phyloP scores from a whole-genome alignment of 35 echinoderm and acorn worm species.

The Apostichopus californicus region DNA sequence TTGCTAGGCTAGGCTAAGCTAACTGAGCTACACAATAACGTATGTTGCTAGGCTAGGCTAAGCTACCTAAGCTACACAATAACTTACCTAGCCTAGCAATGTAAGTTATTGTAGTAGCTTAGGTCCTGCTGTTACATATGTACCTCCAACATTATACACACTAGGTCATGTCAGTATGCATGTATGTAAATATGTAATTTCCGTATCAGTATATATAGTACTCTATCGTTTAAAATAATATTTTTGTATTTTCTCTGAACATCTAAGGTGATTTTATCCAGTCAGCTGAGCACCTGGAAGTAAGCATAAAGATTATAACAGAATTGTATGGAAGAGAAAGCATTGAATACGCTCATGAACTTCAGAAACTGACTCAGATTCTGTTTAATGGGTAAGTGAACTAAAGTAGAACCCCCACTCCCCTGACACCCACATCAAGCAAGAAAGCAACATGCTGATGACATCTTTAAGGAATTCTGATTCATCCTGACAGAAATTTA shows the following conservation, averaged over 20 bases:
- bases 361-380: slow-evolving; percentile 84
- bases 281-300: slow-evolving; percentile 60
- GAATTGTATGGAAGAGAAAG: slow-evolving; percentile 61
- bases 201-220: background rate
- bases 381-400: slow-evolving; percentile 87
- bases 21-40: no score
- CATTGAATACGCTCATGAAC: slow-evolving; percentile 82
- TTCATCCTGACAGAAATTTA: background rate
- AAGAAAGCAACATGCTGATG: no score
- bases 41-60: no score
- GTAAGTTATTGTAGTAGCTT: no score
- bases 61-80: no score
- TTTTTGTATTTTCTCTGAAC: background rate
- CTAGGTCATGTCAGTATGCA: no score
- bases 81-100: no score
- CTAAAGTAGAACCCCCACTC: background rate
- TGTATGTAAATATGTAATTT: no score
- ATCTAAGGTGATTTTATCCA: slow-evolving; percentile 64
- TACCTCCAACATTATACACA: no score
- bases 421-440: background rate
- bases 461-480: background rate
- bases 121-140: no score
- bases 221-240: background rate
- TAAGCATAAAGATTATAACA: slow-evolving; percentile 51
- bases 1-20: no score